Percentiles rank a stretch among this genome's conserved stretches.
These are phyloP conservation scores for Ptychodera flava DNA, from an alignment of 35 echinoderm and acorn worm genomes.

Conservation along the genomic window DNA sequence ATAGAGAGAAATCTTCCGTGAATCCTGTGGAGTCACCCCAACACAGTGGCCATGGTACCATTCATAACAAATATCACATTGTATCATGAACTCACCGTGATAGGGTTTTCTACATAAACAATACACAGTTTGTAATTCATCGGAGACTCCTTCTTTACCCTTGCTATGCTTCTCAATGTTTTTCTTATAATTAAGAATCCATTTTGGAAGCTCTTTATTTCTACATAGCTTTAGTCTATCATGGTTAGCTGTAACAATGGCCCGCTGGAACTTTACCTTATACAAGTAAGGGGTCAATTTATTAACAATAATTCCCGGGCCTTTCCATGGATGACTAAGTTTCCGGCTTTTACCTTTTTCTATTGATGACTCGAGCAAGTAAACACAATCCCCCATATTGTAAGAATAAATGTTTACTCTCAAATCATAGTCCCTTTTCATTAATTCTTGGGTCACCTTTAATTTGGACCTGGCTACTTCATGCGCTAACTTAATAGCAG, in stretches of 20 bases:
- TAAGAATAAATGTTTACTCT: background rate
- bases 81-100: background rate
- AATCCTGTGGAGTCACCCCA: no score
- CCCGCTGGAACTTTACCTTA: conserved; percentile 19
- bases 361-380: background rate
- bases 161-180: background rate
- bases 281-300: conserved; percentile 12
- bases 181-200: background rate
- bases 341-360: background rate
- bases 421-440: conserved; percentile 37
- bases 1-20: no score
- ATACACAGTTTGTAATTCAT: no score
- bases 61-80: background rate
- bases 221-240: conserved; percentile 30
- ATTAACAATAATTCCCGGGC: conserved; percentile 10
- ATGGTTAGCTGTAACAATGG: conserved; percentile 14
- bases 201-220: background rate
- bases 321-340: conserved; percentile 4
- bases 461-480: conserved; percentile 4
- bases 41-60: conserved; percentile 10
- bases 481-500: background rate
- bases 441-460: conserved; percentile 9
- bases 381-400: background rate
- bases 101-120: background rate
- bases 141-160: background rate